Evolutionary conservation across 2,113 vertebrate genomes (phyloP), one percentile per base, ranked within the genome.

Genomic region (Cardinalis cardinalis): DNA sequence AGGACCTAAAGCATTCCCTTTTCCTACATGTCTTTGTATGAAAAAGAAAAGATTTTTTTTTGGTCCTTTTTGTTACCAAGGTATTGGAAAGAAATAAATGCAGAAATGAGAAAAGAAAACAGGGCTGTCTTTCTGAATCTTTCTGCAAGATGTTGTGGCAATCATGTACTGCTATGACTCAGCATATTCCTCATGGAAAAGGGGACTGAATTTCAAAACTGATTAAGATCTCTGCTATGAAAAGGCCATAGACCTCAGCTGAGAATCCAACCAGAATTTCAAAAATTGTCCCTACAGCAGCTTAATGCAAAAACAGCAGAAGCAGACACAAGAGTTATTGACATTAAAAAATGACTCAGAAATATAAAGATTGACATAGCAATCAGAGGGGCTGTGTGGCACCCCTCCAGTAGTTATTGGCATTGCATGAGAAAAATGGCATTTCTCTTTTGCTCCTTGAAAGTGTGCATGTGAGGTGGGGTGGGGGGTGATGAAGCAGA

Each of bases 81-180:
- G 6, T 72, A 60, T 10, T 65, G 32, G 19, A 84, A 76, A 61
- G 20, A 70, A 78, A 83, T 69, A 31, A 3, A 76, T 38, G 21
- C 23, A 85, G 55, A 61, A 75, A 82, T 51, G 38, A 58, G 29
- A 66, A 91, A 79, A 56, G 21, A 85, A 89, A 95, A 63, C 20
- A 77, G n/a, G 24, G 20, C 10, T 65, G 32, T 41, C 56, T 81
- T 84, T 59, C 77, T 48, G 80, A 51, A 65, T 55, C 77, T 69
- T 40, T 87, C 77, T 88, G 70, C 70, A 87, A 82, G 73, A 71
- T 61, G 32, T 49, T 72, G 44, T 58, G 53, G 74, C 76, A 63
- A 74, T 26, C 28, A 78, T 77, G 69, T 38, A 38, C 68, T 91
- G 82, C 66, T 87, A 25, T 94, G 90, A 93, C 70, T 90, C 92